Evolutionary conservation across 2,797 vertebrate genomes (phyloP), one percentile per base, ranked within the genome.

Genomic region (Fundulus diaphanus): DNA sequence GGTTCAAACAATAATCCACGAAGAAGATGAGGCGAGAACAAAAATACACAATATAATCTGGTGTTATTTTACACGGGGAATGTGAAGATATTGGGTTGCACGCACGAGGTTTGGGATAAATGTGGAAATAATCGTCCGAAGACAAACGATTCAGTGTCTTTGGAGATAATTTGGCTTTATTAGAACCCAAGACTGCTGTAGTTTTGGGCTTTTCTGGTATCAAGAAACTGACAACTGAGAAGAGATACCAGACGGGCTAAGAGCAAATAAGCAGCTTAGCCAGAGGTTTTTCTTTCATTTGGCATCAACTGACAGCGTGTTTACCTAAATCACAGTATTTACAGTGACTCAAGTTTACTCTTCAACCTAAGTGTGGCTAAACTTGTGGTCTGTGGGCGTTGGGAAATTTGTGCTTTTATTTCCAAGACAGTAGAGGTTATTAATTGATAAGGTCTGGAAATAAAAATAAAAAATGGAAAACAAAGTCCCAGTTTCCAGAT

Each of bases 1-100:
- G 74, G 76, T 83, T 83, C 48, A 76, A 89, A 89, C 80, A 91
- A 89, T 83, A 85, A 90, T 85, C 87, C 63, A 20, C 20, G 66
- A 87, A 70, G 76, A 81, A 16, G 71, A 85, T 31, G 88, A 89
- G 74, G 83, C 78, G 85, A 87, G 82, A 72, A 82, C n/a, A 18
- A 52, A 78, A 85, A 85, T 12, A 33, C 40, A 84, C 3, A 5
- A 85, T 82, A 77, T 22, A 69, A 61, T 7, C 78, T 80, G 84
- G 80, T 83, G 80, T 85, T 88, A 63, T 89, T 86, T 79, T 42
- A 82, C 66, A 80, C 73, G 37, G 67, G 72, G 72, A 72, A 70
- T 56, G 49, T 37, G 72, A 18, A 3, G 68, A 63, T 82, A 88
- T 86, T 16, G 33, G 46, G 82, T 84, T 84, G 73, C 85, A 70